Evolutionary conservation across 2,797 vertebrate species (phyloP), one percentile per base, ranked within the genome.

Genomic region (Mormyrops boulengeri): DNA sequence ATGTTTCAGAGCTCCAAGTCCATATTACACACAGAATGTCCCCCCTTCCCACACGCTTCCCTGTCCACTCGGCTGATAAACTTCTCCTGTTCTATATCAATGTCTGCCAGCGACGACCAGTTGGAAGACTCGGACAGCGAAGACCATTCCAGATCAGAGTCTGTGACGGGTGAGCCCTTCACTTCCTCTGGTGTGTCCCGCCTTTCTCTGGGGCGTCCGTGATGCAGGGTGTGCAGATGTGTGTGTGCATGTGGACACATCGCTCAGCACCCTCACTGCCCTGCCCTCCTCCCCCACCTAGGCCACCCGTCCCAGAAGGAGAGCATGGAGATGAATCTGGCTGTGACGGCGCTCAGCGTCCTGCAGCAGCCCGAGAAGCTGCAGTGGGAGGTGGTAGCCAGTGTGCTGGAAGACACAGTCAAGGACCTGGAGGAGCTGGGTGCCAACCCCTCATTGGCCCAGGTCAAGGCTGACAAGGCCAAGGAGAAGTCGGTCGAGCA

Each of bases 121-220:
- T 92, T 99, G 94, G 99, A 99, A 93, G 98, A 99, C 95, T 99
- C 99, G 44, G 99, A 99, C 95, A 99, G 98, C 88, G 98, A 99
- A 94, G 98, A 99, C 90, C 99, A 98, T 97, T 99, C 99, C 95
- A 97, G 98, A 94, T 98, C 98, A 0, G 99, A 99, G 95, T 99
- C 98, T 85, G 96, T 98, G 88, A 98, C 97, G 91, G 99, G 99
- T 99, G 95, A 92, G 91, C 0, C 69, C 17, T 2, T 50, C 34
- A 66, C 57, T 17, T 53, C 8, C 2, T 87, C 66, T 38, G 66
- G 60, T 22, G n/a, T 82, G 6, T 30, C 49, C 44, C 19, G 12
- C 12, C n/a, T 85, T 50, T 85, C 47, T 26, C 0, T 50, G 53
- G n/a, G 57, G 57, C 22, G n/a, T 22, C 19, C n/a, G 19, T 38